Percentiles rank a stretch among this genome's conserved stretches.
Evolutionary conservation across 1,140 invertebrate genomes (phyloP).

Genomic region (Cyclargus thomasi): DNA sequence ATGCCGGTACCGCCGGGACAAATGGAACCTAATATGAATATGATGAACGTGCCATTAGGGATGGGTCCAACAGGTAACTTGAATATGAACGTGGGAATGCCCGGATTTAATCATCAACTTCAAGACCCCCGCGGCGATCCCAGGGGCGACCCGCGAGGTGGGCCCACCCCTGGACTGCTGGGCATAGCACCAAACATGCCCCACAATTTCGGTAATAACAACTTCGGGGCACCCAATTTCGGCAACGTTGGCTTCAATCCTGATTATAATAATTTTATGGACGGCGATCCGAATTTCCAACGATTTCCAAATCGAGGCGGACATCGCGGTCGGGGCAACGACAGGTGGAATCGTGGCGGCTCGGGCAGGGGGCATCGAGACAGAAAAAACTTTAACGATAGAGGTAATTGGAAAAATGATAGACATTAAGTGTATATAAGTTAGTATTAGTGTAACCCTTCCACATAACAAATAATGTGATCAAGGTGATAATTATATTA

Average conservation of each 20-base stretch:
- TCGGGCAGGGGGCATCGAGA: conserved; percentile 70
- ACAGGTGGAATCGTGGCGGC: conserved; percentile 65
- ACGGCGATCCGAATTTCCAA: conserved; percentile 63
- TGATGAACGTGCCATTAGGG: conserved; percentile 67
- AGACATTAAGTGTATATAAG: conserved; percentile 54
- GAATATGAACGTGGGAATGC: conserved; percentile 63
- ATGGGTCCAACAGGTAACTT: conserved; percentile 50
- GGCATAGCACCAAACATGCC: conserved; percentile 71
- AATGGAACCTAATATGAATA: conserved; percentile 58
- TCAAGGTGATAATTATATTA: conserved; percentile 59
- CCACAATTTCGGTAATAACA: conserved; percentile 62
- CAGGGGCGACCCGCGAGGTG: conserved; percentile 44
- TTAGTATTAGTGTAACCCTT: conserved; percentile 56
- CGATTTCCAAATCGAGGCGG: conserved; percentile 65
- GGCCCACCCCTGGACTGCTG: conserved; percentile 64
- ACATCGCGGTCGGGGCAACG: conserved; percentile 63
- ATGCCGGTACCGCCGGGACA: conserved; percentile 40
- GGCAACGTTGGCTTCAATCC: conserved; percentile 64
- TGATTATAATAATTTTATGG: conserved; percentile 68
- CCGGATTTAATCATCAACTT: conserved; percentile 56
- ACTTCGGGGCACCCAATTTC: conserved; percentile 60
- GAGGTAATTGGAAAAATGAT: conserved; percentile 69
- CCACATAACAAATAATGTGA: conserved; percentile 57
- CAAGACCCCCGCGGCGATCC: conserved; percentile 45
- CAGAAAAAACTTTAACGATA: conserved; percentile 65